Base-by-base conservation (phyloP, 2,113 vertebrate genomes). In the Shinisaurus crocodilurus region DNA sequence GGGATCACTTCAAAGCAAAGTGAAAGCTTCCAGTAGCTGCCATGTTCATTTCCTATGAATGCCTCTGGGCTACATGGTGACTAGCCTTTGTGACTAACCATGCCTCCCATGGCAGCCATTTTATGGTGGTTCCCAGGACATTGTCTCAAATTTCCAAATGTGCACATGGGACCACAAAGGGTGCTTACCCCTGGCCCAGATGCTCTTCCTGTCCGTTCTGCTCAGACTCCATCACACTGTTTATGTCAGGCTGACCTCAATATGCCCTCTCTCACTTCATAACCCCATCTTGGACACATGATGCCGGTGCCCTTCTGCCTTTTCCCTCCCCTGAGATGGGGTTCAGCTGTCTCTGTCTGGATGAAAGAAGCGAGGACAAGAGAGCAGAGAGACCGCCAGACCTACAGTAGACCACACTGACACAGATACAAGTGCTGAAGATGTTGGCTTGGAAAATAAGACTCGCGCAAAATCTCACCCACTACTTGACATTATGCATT, bases 391-490 rank as follows among this genome's bases (percentile, higher is more conserved):
- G 86, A 76, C 79, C 74, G 3, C 0, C 84, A 12, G 32, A 76
- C 18, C 67, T 50, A 54, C 54, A 2, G 9, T 15, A 4, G n/a
- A 43, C 50, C 25, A 70, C 1, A 34, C 48, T 54, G 29, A 81
- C 48, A 20, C 32, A 48, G 32, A 48, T 70, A 1, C 3, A 79
- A 27, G 79, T 50, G 29, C 0, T 92, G 34, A 15, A 92, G 76
- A n/a, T 82, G 57, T 43, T 77, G 20, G 32, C 86, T 4, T 8
- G 32, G 54, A 80, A 13, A 57, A 90, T 90, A 18, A 63, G 37
- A 67, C 34, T 50, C 85, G 2, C 89, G 5, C 34, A 57, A 2
- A 0, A 0, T 27, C 65, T 2, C 40, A 16, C 25, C 20, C 23
- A 27, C 27, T 45, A 5, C 65, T 1, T 9, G 13, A 37, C 20